Evolutionary conservation across 2,888 invertebrate species (phyloP), one percentile per base, ranked within the genome.

Genomic region (Cyclophora albipunctata): DNA sequence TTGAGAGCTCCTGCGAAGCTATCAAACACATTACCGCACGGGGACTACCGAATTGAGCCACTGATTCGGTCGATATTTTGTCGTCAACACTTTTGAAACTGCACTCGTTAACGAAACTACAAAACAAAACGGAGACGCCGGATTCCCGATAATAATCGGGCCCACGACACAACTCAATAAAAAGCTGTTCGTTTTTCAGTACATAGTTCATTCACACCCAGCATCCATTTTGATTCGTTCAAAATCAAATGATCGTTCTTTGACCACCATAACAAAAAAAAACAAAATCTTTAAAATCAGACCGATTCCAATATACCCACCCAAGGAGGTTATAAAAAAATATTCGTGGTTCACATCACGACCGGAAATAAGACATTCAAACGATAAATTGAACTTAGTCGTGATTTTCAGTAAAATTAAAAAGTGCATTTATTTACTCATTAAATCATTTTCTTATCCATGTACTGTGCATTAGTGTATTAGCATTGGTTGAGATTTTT

Each of bases 191-290:
- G 86, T 86, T 86, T 86, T 86, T 87, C 84, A 83, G 81, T 73
- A 83, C 79, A 81, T 84, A 88, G 86, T 88, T 88, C 87, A 88
- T 88, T 88, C 88, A 88, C 88, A 88, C 88, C 86, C 88, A 87
- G 88, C 88, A 87, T 87, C 88, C 88, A 88, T 88, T 88, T 88
- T 88, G 88, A 88, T 88, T 88, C 88, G 88, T 88, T 88, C 85
- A 86, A 84, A 84, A 84, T 84, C 81, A 79, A 86, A 83, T 69
- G 77, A 81, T 86, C 83, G 83, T 79, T 85, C 85, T 82, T 84
- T 78, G 75, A 73, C 66, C 69, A 78, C 73, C 37, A 37, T 37
- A 37, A 37, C 37, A 37, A 37, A 37, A 80, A 75, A 73, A 75
- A 71, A 78, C 75, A 72, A 73, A 61, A 64, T 64, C 58, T 75